Percentiles rank a stretch among this genome's conserved stretches.
phyloP scores from a whole-genome alignment of 2,113 vertebrate genomes.

The Pandion haliaetus region DNA sequence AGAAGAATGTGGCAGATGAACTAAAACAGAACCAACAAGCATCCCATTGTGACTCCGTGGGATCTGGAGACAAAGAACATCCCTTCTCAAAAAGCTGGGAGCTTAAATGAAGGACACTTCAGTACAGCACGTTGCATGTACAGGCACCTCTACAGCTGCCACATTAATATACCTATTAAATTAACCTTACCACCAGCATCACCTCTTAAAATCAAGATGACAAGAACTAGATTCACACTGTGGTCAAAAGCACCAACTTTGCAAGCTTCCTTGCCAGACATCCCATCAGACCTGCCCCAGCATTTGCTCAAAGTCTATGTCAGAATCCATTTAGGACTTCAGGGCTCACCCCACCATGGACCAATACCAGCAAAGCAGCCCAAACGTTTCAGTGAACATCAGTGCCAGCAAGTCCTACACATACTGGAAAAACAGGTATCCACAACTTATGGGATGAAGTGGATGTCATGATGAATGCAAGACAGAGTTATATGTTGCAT shows the following conservation, averaged over 20 bases:
- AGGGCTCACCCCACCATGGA: not conserved
- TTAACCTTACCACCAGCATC: not conserved
- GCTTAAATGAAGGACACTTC: not conserved
- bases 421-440: not conserved
- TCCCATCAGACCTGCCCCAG: not conserved
- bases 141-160: not conserved
- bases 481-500: not conserved
- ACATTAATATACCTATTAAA: not conserved
- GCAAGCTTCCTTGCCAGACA: not conserved
- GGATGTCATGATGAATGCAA: not conserved
- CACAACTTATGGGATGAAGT: not conserved
- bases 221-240: not conserved
- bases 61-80: not conserved
- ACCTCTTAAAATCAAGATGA: not conserved
- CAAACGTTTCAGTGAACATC: not conserved
- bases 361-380: not conserved
- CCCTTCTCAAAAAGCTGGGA: not conserved
- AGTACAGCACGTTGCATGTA: not conserved
- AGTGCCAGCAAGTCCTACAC: not conserved
- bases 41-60: not conserved
- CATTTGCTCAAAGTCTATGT: not conserved
- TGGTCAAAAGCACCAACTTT: not conserved
- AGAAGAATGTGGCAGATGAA: conserved; percentile 29
- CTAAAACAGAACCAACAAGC: not conserved
- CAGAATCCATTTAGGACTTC: not conserved